A percentile compares a stretch with the other conserved stretches of the same genome.
phyloP scores from a whole-genome alignment of 30 jellyfish, hydroid and myxozoan genomes.

The Clytia hemisphaerica region DNA sequence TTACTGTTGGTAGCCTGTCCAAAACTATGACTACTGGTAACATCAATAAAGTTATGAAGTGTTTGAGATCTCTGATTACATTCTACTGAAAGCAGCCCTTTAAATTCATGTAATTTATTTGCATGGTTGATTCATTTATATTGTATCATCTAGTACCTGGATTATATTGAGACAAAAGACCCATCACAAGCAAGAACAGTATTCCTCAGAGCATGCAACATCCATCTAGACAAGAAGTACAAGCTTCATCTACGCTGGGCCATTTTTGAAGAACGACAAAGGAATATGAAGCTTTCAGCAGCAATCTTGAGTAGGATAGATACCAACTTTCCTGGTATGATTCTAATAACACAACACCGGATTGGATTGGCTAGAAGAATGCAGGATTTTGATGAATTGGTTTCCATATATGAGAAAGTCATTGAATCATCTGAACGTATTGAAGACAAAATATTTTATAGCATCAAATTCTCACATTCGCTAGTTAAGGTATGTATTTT shows the following conservation, averaged over 20 bases:
- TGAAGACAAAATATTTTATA: slow-evolving; percentile 73
- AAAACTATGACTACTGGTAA: no score
- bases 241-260: slow-evolving; percentile 77
- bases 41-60: slow-evolving; percentile 1
- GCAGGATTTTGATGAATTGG: slow-evolving; percentile 43
- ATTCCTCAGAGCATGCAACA: slow-evolving; percentile 77
- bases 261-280: slow-evolving; percentile 72
- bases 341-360: slow-evolving; percentile 65
- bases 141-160: slow-evolving; percentile 44
- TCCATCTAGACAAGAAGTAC: slow-evolving; percentile 62
- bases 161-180: slow-evolving; percentile 48
- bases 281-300: slow-evolving; percentile 46
- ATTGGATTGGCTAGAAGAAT: slow-evolving; percentile 72
- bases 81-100: no score
- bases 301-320: slow-evolving; percentile 45
- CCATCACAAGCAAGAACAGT: slow-evolving; percentile 25
- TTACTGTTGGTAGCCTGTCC: no score
- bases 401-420: slow-evolving; percentile 46
- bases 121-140: no score
- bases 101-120: no score
- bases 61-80: no score
- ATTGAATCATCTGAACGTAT: slow-evolving; percentile 46
- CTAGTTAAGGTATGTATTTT: slow-evolving; percentile 47
- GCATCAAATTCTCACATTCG: slow-evolving; percentile 56
- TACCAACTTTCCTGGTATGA: slow-evolving; percentile 72